phyloP scores from a whole-genome alignment of 2,797 vertebrate species.

The Chrosomus eos region DNA sequence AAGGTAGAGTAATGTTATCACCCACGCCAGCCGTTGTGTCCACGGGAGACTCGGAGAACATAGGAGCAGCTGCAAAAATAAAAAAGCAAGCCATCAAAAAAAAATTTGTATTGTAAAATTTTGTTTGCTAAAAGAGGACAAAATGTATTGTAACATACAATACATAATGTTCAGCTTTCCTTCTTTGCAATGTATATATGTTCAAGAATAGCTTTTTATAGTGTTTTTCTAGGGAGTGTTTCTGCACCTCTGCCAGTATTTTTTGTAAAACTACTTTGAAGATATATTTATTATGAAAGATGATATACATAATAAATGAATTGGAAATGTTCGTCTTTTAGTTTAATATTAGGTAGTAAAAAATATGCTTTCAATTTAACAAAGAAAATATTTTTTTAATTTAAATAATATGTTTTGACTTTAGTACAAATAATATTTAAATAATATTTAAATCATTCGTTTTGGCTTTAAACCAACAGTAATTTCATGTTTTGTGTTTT shows the following conservation, averaged over 20 bases:
- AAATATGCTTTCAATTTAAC: neutral
- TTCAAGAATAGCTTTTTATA: neutral
- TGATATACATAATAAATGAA: neutral
- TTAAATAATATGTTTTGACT: neutral
- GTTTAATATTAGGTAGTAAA: neutral
- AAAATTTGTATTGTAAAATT: neutral
- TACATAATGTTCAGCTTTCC: neutral
- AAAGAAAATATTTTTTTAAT: neutral
- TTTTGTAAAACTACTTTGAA: too few species aligned
- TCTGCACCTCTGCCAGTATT: neutral
- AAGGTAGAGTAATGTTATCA: constrained; percentile 80
- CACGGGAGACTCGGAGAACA: constrained; percentile 77
- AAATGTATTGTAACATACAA: neutral
- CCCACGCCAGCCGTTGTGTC: constrained; percentile 76
- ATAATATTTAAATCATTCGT: neutral
- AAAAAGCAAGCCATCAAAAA: neutral
- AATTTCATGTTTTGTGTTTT: neutral
- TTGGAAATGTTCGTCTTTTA: neutral
- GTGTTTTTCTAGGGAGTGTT: neutral
- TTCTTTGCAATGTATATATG: neutral
- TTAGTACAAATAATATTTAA: neutral
- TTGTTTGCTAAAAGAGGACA: neutral
- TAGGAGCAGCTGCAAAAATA: constrained; percentile 78
- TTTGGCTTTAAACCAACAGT: neutral
- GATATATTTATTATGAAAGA: neutral